Evolutionary conservation across 1,140 invertebrate species (phyloP).

Genomic region (Zaprionus taronus): DNA sequence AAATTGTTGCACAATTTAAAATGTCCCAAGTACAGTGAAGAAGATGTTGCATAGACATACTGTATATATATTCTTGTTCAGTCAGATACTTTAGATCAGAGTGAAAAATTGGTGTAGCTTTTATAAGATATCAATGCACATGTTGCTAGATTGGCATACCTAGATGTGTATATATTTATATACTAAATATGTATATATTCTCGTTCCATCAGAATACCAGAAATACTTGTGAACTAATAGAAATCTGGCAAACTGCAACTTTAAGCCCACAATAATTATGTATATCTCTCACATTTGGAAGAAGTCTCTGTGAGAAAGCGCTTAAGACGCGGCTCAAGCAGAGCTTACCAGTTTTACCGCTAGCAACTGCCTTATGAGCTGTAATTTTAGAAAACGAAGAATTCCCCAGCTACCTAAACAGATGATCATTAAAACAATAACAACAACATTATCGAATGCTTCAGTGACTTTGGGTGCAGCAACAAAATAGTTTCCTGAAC

Average conservation of each 20-base stretch:
- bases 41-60: not conserved
- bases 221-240: not conserved
- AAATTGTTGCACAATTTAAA: no score
- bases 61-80: not conserved
- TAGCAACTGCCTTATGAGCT: conserved; percentile 1
- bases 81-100: no score
- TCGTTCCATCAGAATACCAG: no score
- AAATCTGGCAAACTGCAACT: not conserved
- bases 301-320: not conserved
- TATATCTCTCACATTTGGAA: not conserved
- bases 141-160: no score
- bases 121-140: no score
- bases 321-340: not conserved
- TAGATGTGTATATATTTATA: not conserved
- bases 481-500: conserved; percentile 48
- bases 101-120: no score
- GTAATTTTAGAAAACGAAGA: conserved; percentile 25
- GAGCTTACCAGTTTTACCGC: conserved; percentile 4
- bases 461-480: conserved; percentile 62
- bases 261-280: not conserved
- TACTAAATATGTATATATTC: not conserved
- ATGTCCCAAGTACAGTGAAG: no score
- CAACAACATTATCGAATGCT: conserved; percentile 45
- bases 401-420: not conserved
- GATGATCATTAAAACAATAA: conserved; percentile 20